Evolutionary conservation across 2,113 vertebrate species (phyloP), one percentile per base, ranked within the genome.

Genomic region (Bettongia penicillata): DNA sequence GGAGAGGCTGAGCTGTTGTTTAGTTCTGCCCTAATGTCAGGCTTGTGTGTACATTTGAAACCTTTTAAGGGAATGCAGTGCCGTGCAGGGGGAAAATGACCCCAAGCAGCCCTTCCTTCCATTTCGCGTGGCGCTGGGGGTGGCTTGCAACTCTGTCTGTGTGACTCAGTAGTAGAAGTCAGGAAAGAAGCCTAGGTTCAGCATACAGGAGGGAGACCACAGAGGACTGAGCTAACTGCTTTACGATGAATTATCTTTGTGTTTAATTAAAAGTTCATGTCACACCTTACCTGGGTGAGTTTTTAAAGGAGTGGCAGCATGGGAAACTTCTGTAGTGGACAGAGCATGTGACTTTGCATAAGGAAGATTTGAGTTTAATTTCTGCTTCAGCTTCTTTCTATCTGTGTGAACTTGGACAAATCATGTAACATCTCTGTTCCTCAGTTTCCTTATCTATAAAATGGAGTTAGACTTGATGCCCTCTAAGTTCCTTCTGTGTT

Each of bases 1-100:
- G 98, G 96, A 97, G 68, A 12, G 93, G 94, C 94, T 84, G 90
- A 89, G 90, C 97, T 89, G 77, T 96, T 97, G 95, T 95, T 98
- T 95, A 97, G 97, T 97, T 97, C 94, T 98, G 93, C 97, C 98
- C 93, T 94, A 28, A 0, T 97, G 94, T 96, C 96, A 97, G 94
- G 49, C 57, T 90, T 93, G 97, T 95, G 96, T 98, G 97, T 93
- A 94, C 91, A 84, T 95, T 96, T 91, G 93, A 97, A 97, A 90
- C 99, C 99, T 98, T 99, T 98, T 99, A 99, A 98, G 98, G 99
- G 95, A 98, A 98, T 22, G 14, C 2, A 26, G 95, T 97, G 53
- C n/a, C 14, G 90, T 97, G 57, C 57, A 91, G 94, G 96, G 93
- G 96, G 97, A 97, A 98, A 98, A 97, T 97, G 97, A 97, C 97